Conservation (phyloP, 2,797 vertebrate species). For the Enteromius paludinosus region DNA sequence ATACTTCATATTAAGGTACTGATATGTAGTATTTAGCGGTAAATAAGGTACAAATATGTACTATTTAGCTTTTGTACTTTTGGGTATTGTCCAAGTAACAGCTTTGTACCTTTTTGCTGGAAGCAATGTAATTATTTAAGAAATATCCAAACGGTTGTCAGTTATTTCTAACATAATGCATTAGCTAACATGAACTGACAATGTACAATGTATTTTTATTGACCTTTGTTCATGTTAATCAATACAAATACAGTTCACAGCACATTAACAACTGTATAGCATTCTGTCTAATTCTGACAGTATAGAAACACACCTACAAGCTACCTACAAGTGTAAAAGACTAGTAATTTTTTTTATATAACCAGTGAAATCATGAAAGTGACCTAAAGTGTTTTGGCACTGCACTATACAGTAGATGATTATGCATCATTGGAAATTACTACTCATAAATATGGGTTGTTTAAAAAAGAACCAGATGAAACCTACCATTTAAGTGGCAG, state of each 20-base stretch:
- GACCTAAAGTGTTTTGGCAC: not conserved
- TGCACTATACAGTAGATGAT: not conserved
- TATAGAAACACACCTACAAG: not conserved
- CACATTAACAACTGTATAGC: not conserved
- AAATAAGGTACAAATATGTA: not conserved
- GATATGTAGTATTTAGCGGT: not conserved
- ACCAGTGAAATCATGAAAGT: constrained; percentile 9
- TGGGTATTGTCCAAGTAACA: not conserved
- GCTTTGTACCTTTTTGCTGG: not conserved
- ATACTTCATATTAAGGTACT: not conserved
- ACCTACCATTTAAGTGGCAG: constrained; percentile 1
- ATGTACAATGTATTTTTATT: not conserved
- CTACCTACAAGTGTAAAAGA: constrained; percentile 3
- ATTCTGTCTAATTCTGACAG: not conserved
- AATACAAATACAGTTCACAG: not conserved
- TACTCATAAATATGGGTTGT: constrained; percentile 2
- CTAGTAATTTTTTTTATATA: not conserved
- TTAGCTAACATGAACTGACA: not conserved
- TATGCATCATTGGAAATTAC: constrained; percentile 21
- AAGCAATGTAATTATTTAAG: not conserved
- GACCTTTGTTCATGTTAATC: not conserved
- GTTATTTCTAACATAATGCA: not conserved
- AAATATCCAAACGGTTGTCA: not conserved
- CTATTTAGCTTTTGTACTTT: not conserved
- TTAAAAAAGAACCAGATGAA: not conserved